Base-by-base conservation (phyloP, 2,113 vertebrate species). In the Stegostoma tigrinum region DNA sequence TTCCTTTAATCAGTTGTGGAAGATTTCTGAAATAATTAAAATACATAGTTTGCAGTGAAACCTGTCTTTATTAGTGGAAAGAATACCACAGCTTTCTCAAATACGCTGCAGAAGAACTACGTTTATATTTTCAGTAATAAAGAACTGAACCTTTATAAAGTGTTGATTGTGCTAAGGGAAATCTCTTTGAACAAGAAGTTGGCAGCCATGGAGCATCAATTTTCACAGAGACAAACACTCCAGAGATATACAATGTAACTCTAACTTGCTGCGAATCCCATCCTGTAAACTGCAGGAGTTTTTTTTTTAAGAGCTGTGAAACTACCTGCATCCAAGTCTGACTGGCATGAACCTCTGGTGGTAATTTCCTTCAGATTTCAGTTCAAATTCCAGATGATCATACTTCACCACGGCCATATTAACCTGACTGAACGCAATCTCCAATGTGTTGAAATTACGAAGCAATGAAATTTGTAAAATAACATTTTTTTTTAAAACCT, bases 341-440 rank as follows among this genome's bases (percentile, higher is more conserved):
- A 38, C 80, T 85, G 38, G 38, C n/a, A 38, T 80, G 34, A 42
- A 86, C 42, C 3, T 42, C n/a, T 87, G 85, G 55, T 27, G 72
- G 72, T 75, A 87, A 87, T 87, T 21, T 52, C 85, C 85, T 87
- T 87, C 48, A 86, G 83, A 42, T 86, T 48, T 86, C 45, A 87
- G 45, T 48, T 52, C 48, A 38, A 80, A n/a, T 10, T 52, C 48
- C 27, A 30, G 48, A 6, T 89, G 48, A 48, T 89, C 86, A 89
- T 4, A 89, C 61, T 89, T 89, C 86, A 61, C 24, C 4, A 27
- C 23, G 14, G 10, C 48, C 48, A 89, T 30, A 10, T 10, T 89
- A 27, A 55, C 48, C 48, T 89, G 27, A 89, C 45, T 34, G 86
- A 55, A 89, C 30, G 24, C 45, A 48, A 89, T 89, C 24, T 55